Base-by-base conservation (phyloP, 2,113 vertebrate species). In the Mola mola region DNA sequence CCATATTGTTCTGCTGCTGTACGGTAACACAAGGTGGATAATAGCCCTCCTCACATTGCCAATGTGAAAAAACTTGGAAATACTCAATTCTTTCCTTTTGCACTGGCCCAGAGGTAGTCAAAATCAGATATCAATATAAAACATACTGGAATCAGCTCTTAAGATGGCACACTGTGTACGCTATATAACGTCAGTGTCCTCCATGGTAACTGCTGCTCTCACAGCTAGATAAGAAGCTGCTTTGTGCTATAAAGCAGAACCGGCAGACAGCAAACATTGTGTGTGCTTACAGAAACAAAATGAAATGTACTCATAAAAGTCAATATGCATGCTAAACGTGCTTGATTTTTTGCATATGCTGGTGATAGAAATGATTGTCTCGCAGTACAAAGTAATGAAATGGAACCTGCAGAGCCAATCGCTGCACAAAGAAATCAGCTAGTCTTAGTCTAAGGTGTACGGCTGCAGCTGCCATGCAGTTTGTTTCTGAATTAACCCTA, bases 1-100 rank as follows among this genome's bases (percentile, higher is more conserved):
- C 50, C 66, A 36, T 29, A 71, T 75, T 73, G 55, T 61, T 80
- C 57, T 31, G 42, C 66, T 24, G 11, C 66, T 16, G 68, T 7
- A 15, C 61, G 63, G 41, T 72, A 78, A 64, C 67, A 51, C 25
- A 31, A 29, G 49, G 28, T 38, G 17, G 63, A 52, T 40, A 38
- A 57, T 38, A 58, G 48, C 16, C 44, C 8, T 50, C 17, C 24
- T 43, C 19, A 1, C 47, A 51, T 16, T 38, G 44, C 37, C 44
- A 37, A 40, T 47, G 33, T 46, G 24, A 24, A 21, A 15, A 47
- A 33, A 31, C 19, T 34, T 25, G 41, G 16, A 55, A 55, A 71
- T 20, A 10, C 12, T 13, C 10, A 24, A n/a, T 20, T 19, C 12
- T 56, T 13, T 16, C 22, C 31, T 29, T 48, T 70, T 20, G 13